A percentile compares a stretch with the other conserved stretches of the same genome.
Evolutionary conservation across 1,140 invertebrate genomes (phyloP).

Genomic region (Drosophila pandora): DNA sequence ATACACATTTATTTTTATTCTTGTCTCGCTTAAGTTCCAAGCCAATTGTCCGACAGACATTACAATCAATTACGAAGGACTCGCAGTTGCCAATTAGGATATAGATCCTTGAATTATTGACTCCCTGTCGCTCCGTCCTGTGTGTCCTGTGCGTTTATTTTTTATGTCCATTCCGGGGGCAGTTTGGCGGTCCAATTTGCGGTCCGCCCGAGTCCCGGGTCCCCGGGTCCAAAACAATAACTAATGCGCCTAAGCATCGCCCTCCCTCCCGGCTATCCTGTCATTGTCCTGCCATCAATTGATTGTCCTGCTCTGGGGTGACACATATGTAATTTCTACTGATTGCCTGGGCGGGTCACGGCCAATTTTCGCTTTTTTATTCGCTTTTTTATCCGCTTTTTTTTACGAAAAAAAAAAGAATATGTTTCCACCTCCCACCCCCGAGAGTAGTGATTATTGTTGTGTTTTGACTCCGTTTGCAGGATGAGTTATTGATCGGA

Average conservation of each 20-base stretch:
- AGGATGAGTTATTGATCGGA: neutral
- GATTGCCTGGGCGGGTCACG: slow-evolving; percentile 67
- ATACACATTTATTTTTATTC: neutral
- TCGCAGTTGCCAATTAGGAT: slow-evolving; percentile 48
- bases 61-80: slow-evolving; percentile 34
- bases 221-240: slow-evolving; percentile 34
- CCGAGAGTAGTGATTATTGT: slow-evolving; percentile 5
- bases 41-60: slow-evolving; percentile 28
- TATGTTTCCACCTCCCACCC: slow-evolving; percentile 52
- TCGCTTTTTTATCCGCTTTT: slow-evolving; percentile 13
- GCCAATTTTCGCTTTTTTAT: slow-evolving; percentile 37
- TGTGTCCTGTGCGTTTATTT: slow-evolving; percentile 11
- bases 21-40: neutral
- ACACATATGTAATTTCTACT: slow-evolving; percentile 65
- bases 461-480: neutral
- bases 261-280: slow-evolving; percentile 1
- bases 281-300: slow-evolving; percentile 67
- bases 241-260: slow-evolving; percentile 67
- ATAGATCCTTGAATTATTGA: slow-evolving; percentile 56
- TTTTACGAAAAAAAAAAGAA: slow-evolving; percentile 34
- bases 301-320: slow-evolving; percentile 71
- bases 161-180: slow-evolving; percentile 61
- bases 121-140: slow-evolving; percentile 54
- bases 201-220: slow-evolving; percentile 45
- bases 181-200: slow-evolving; percentile 69